Conservation (phyloP, 1,140 invertebrate species). For the Drosophila repletoides region DNA sequence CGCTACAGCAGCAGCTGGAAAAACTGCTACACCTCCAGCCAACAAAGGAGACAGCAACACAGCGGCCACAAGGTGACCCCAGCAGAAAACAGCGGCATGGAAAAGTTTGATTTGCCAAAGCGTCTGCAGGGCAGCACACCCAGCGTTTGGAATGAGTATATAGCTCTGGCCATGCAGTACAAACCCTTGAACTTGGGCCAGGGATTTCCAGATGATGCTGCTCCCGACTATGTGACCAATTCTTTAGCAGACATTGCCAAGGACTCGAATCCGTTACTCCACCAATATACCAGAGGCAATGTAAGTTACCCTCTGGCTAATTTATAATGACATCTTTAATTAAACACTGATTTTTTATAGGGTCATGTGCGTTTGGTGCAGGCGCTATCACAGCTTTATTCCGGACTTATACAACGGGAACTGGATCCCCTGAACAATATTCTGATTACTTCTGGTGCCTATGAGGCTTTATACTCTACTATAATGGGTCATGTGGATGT, state of each 20-base stretch:
- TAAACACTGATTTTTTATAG: constrained; percentile 83
- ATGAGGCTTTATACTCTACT: constrained; percentile 93
- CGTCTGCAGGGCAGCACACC: constrained; percentile 85
- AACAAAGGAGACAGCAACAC: neutral
- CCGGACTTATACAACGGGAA: constrained; percentile 87
- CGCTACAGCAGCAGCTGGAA: neutral
- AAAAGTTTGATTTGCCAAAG: constrained; percentile 85
- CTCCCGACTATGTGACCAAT: constrained; percentile 92
- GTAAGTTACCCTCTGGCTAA: no score
- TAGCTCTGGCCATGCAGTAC: constrained; percentile 91
- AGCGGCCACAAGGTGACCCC: constrained; percentile 13
- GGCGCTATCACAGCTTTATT: constrained; percentile 93
- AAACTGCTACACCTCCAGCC: constrained; percentile 5
- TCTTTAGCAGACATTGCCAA: constrained; percentile 88
- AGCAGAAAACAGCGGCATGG: constrained; percentile 40
- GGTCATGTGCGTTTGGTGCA: constrained; percentile 95
- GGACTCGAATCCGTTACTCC: constrained; percentile 89
- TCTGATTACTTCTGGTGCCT: constrained; percentile 95
- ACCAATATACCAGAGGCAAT: constrained; percentile 96
- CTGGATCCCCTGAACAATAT: constrained; percentile 93
- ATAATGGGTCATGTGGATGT: constrained; percentile 92
- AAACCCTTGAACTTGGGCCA: constrained; percentile 98
- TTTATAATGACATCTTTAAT: no score
- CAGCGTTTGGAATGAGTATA: constrained; percentile 94
- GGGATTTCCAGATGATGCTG: constrained; percentile 97